Base-by-base conservation (phyloP, 2,888 invertebrate genomes). In the Itoplectis maculator region DNA sequence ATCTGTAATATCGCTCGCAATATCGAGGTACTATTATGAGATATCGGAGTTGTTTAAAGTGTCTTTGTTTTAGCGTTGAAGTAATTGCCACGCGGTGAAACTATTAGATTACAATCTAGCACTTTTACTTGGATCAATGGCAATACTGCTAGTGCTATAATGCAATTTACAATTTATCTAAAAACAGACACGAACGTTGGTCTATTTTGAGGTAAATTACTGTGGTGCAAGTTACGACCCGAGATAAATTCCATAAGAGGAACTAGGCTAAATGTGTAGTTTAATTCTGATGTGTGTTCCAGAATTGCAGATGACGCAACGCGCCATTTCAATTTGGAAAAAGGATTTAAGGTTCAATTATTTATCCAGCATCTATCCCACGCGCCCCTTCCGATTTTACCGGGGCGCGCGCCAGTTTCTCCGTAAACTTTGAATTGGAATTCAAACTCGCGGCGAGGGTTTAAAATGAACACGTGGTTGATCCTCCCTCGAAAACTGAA, bases 401-500 rank as follows among this genome's bases (percentile, higher is more conserved):
- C 35, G 8, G 4, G 35, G 35, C 35, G 4, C 59, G 59, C 35
- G n/a, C 6, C 15, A 59, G 59, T 59, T 8, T 29, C 35, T 35
- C 15, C 35, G 35, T 59, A 35, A 59, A 61, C 61, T 61, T 61
- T 61, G 40, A 40, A 61, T 37, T 61, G 61, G 61, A 61, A 35
- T 9, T 9, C 35, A 61, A 61, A 61, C 61, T 61, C 61, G 1
- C 40, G 0, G 15, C 18, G 37, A 61, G 18, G 15, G 15, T 15
- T 40, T 15, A 37, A 61, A 61, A 40, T 37, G 61, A 61, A 18
- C 37, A 61, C 40, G 61, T 61, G 61, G 61, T 18, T 61, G 18
- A 61, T 40, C 15, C 61, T 40, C 18, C 5, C 8, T 8, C 61
- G 1, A n/a, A 40, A 54, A 23, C 23, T 54, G 23, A 18, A 20